A percentile compares a stretch with the other conserved stretches of the same genome.
These are phyloP conservation scores for Morinoia aosen DNA, from an alignment of 2,888 invertebrate species.

Conservation along the genomic window DNA sequence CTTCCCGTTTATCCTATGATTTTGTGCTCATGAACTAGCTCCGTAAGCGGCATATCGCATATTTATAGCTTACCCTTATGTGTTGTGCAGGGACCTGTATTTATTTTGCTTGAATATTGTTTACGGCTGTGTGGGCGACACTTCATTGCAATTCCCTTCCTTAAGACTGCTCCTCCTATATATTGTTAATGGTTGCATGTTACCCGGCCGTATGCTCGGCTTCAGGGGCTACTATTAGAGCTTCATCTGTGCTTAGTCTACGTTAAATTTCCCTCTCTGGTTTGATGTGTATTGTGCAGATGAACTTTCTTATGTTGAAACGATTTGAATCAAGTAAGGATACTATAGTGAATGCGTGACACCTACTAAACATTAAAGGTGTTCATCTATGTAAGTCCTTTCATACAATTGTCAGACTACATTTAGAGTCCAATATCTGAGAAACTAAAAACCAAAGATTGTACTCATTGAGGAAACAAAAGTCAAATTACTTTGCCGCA, in stretches of 20 bases:
- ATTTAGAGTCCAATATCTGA: too few relatives aligned
- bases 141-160: neutral
- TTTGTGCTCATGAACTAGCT: neutral
- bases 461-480: too few relatives aligned
- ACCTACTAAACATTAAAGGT: too few relatives aligned
- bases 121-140: constrained; percentile 26
- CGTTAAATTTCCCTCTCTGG: neutral
- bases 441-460: too few relatives aligned
- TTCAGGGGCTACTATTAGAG: neutral
- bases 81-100: neutral
- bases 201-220: neutral
- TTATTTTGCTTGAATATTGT: neutral
- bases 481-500: too few relatives aligned
- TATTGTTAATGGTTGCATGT: neutral
- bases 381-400: too few relatives aligned
- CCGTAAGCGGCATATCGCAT: neutral
- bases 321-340: neutral
- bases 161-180: neutral
- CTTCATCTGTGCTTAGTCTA: neutral
- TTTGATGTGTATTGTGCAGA: neutral
- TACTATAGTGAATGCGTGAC: neutral
- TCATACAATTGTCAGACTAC: too few relatives aligned
- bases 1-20: neutral
- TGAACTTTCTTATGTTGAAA: neutral
- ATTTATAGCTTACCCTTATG: neutral